Conservation (phyloP, 2,113 vertebrate genomes). For the Diphyllodes magnificus region DNA sequence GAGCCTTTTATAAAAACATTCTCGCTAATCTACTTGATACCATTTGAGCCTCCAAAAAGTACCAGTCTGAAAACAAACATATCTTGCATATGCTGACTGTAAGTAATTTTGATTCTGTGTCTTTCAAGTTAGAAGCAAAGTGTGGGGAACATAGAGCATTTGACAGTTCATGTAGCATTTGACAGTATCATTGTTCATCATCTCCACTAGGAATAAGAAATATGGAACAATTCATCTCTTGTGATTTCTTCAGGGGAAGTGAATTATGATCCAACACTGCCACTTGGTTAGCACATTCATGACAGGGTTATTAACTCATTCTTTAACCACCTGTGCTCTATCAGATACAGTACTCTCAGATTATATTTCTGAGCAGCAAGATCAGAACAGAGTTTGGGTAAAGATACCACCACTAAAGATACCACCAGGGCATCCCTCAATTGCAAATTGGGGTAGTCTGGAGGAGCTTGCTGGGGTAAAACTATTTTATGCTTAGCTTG, state of each 20-base stretch:
- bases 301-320: not conserved
- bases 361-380: not conserved
- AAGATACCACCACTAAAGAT: not conserved
- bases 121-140: not conserved
- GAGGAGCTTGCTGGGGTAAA: not conserved
- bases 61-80: not conserved
- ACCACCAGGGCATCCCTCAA: not conserved
- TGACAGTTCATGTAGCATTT: not conserved
- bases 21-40: constrained; percentile 5
- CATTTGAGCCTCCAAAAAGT: not conserved
- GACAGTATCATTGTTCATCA: not conserved
- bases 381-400: not conserved
- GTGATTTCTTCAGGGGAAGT: not conserved
- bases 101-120: not conserved
- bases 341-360: not conserved
- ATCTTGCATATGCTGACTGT: not conserved
- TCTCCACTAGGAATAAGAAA: not conserved
- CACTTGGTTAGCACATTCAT: not conserved
- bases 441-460: not conserved
- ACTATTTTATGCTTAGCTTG: not conserved
- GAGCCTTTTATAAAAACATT: not conserved
- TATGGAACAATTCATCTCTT: fast-evolving
- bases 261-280: not conserved
- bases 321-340: not conserved
- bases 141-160: not conserved